Percentiles rank a stretch among this genome's conserved stretches.
Conservation (phyloP, 1,140 invertebrate species). For the Pogonus chalceus region DNA sequence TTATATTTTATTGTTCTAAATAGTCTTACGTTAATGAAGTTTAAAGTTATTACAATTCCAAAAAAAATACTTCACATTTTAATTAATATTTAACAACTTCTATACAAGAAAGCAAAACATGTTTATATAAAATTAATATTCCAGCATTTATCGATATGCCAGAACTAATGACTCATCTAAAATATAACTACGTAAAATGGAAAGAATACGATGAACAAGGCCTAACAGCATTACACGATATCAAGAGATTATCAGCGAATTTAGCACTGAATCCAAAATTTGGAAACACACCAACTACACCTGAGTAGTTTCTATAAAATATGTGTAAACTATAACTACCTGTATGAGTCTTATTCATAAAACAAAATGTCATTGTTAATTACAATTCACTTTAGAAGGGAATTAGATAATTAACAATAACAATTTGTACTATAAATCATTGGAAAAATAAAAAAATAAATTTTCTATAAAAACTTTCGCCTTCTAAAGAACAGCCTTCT, state of each 20-base stretch:
- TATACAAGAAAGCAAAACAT: no score
- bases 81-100: no score
- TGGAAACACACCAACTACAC: slow-evolving; percentile 16
- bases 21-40: no score
- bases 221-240: slow-evolving; percentile 56
- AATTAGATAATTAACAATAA: no score
- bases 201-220: slow-evolving; percentile 69
- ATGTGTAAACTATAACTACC: neutral
- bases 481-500: neutral
- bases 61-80: no score
- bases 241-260: slow-evolving; percentile 41
- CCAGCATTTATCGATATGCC: slow-evolving; percentile 87
- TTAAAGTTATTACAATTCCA: no score
- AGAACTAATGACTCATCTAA: slow-evolving; percentile 73
- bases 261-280: slow-evolving; percentile 19
- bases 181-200: slow-evolving; percentile 84
- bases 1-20: no score
- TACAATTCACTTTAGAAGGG: neutral
- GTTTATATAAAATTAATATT: no score
- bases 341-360: neutral
- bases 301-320: neutral
- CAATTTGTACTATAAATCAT: neutral
- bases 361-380: neutral
- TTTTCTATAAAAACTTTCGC: neutral
- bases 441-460: neutral